These are phyloP conservation scores for Rhagoletis pomonella DNA, from an alignment of 1,140 invertebrate genomes.

Conservation along the genomic window DNA sequence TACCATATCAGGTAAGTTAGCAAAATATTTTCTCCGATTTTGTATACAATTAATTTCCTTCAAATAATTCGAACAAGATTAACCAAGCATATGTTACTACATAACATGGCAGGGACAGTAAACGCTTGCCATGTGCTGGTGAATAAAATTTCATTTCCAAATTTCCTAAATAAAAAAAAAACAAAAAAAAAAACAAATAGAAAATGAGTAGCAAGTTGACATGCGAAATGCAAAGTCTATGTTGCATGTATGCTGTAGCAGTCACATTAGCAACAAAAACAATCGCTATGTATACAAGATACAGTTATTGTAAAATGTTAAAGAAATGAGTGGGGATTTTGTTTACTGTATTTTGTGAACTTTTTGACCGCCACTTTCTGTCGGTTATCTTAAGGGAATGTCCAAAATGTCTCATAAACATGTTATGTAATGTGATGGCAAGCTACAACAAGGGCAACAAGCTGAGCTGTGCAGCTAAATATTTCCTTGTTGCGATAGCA, in stretches of 20 bases:
- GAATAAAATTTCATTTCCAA: too few species aligned
- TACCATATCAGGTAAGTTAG: constrained; percentile 68
- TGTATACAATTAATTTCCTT: background rate
- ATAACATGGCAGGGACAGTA: too few species aligned
- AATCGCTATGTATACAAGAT: background rate
- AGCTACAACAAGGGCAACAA: background rate
- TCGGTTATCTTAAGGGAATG: constrained; percentile 17
- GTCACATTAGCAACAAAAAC: background rate
- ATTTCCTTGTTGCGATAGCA: background rate
- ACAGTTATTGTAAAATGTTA: background rate
- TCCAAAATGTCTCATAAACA: constrained; percentile 38
- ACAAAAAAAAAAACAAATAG: too few species aligned
- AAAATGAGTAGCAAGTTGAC: too few species aligned
- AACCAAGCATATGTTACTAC: background rate
- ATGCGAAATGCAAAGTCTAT: constrained; percentile 12
- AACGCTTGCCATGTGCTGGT: too few species aligned
- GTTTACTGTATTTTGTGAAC: background rate
- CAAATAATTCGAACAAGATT: background rate
- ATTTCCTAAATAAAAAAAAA: too few species aligned
- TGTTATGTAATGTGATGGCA: constrained; percentile 35
- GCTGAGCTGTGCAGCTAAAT: background rate
- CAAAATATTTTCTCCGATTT: too few species aligned
- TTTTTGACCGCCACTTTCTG: background rate
- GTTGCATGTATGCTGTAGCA: background rate
- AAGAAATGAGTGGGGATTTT: background rate